Conservation (phyloP, 1,140 invertebrate genomes). For the Brachionus paranguensis region DNA sequence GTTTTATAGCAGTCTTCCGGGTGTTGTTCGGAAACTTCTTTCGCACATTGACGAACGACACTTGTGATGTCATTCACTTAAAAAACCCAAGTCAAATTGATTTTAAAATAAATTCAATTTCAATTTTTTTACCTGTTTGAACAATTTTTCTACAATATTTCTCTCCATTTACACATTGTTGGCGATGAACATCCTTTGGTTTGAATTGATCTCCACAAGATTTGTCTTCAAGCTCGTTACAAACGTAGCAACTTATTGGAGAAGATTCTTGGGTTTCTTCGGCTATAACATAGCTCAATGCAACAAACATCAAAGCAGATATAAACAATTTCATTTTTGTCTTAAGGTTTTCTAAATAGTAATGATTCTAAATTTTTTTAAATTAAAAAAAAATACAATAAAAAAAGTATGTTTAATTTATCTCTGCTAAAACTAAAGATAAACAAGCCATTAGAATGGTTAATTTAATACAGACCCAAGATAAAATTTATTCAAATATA, state of each 20-base stretch:
- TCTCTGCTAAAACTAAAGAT: neutral
- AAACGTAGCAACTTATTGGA: conserved; percentile 17
- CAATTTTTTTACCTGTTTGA: neutral
- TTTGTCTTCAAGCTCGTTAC: conserved; percentile 1
- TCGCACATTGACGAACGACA: conserved; percentile 14
- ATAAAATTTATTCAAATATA: neutral
- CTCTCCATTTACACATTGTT: conserved; percentile 11
- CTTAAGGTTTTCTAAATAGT: neutral
- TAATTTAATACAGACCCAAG: neutral
- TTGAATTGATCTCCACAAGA: conserved; percentile 1
- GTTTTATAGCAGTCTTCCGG: conserved; percentile 17
- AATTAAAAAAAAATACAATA: conserved; percentile 13
- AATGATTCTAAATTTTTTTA: neutral
- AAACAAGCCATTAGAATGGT: neutral
- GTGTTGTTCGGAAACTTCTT: neutral
- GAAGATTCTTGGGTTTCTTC: neutral
- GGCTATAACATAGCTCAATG: neutral
- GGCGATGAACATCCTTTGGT: neutral
- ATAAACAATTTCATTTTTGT: neutral
- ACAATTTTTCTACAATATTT: conserved; percentile 10
- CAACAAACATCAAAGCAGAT: neutral
- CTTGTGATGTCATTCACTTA: conserved; percentile 5
- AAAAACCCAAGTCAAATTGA: neutral
- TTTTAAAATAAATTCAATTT: neutral
- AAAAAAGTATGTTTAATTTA: neutral